These are phyloP conservation scores for Calidris pugnax DNA, from an alignment of 2,113 vertebrate genomes.

Conservation along the genomic window DNA sequence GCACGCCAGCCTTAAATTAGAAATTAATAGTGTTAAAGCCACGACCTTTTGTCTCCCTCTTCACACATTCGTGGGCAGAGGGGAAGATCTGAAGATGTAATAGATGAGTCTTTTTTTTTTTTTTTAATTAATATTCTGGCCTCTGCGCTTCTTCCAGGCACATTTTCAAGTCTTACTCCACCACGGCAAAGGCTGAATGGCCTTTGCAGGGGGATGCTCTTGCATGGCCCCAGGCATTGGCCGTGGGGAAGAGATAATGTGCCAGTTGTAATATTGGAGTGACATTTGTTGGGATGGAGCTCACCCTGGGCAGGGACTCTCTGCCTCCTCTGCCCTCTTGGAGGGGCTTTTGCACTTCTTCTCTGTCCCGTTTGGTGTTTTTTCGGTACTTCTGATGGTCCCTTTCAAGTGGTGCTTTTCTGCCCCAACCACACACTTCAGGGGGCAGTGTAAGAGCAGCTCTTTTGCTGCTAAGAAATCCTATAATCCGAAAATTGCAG, in stretches of 20 bases:
- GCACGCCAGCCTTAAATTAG: not conserved
- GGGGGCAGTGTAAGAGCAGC: not conserved
- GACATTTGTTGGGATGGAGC: not conserved
- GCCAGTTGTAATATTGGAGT: rapidly evolving
- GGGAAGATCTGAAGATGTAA: not conserved
- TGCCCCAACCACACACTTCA: rapidly evolving
- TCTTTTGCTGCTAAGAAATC: not conserved
- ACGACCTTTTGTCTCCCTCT: rapidly evolving
- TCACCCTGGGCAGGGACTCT: not conserved
- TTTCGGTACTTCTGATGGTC: not conserved
- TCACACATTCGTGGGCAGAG: not conserved
- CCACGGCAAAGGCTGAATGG: not conserved
- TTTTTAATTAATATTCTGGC: not conserved
- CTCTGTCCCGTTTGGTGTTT: not conserved
- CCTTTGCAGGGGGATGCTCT: not conserved
- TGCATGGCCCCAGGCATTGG: rapidly evolving
- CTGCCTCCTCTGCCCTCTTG: not conserved
- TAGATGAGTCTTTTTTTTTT: not conserved
- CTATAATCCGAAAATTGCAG: not conserved
- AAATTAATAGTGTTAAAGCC: not conserved
- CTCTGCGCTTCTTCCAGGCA: not conserved
- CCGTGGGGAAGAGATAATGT: not conserved
- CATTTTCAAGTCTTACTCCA: not conserved
- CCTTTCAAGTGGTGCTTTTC: not conserved
- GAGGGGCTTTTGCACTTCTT: not conserved